Conservation (phyloP, 2,888 invertebrate genomes). For the Petrolisthes manimaculis region DNA sequence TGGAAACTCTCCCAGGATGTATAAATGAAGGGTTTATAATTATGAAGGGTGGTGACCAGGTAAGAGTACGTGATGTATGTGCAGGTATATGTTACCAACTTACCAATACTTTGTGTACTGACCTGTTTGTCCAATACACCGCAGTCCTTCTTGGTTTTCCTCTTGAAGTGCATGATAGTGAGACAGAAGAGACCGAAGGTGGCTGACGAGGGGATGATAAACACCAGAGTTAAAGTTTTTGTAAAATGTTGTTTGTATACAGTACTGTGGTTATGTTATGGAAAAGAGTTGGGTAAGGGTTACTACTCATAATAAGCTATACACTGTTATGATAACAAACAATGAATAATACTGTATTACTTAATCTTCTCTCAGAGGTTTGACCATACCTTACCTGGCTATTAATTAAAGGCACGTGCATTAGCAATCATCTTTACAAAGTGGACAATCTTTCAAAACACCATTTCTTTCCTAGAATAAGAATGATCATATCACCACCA, state of each 20-base stretch:
- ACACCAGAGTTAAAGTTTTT: not conserved
- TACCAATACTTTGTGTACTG: slow-evolving; percentile 1
- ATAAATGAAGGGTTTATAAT: too few species aligned
- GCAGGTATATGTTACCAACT: too few species aligned
- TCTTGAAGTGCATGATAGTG: slow-evolving; percentile 92
- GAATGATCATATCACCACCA: not conserved
- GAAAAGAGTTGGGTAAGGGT: not conserved
- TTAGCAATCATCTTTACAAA: not conserved
- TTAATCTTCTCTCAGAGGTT: not conserved
- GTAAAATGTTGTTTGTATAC: too few species aligned
- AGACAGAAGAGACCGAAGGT: slow-evolving; percentile 91
- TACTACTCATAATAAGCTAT: not conserved
- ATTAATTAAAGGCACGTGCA: not conserved
- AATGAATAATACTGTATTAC: not conserved
- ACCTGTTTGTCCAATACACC: slow-evolving; percentile 68
- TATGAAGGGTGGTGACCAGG: too few species aligned
- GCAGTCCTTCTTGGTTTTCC: slow-evolving; percentile 77
- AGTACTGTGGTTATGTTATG: not conserved
- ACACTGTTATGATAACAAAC: too few species aligned
- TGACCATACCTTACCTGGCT: too few species aligned
- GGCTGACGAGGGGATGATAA: slow-evolving; percentile 75
- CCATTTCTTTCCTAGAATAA: too few species aligned
- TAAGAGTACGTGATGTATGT: too few species aligned
- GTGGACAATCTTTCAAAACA: not conserved
- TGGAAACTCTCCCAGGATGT: not conserved